These are phyloP conservation scores for Vireo griseus DNA, from an alignment of 2,797 vertebrate genomes.

Conservation along the genomic window DNA sequence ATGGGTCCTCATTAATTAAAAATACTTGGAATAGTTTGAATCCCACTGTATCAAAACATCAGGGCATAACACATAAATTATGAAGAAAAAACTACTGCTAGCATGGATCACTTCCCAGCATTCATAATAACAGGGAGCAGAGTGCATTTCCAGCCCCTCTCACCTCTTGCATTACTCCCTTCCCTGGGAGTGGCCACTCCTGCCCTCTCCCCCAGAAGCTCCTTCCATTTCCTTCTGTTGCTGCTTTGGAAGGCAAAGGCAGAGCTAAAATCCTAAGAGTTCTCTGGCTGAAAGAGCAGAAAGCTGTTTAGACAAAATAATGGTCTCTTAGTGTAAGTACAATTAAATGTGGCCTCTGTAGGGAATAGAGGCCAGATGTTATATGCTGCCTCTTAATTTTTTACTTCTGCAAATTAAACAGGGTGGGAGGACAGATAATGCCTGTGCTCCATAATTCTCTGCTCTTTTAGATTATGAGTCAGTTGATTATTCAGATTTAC, in stretches of 20 bases:
- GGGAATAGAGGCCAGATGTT: neutral
- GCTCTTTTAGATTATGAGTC: neutral
- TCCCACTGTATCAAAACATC: neutral
- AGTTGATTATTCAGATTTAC: neutral
- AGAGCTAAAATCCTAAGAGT: neutral
- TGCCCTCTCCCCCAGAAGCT: neutral
- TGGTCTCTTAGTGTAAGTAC: neutral
- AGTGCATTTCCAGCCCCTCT: neutral
- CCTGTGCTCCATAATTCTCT: neutral
- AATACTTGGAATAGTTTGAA: slow-evolving; percentile 5
- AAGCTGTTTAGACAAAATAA: neutral
- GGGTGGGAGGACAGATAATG: neutral
- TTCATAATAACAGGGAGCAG: neutral
- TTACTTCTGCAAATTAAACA: neutral
- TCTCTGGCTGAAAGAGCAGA: neutral
- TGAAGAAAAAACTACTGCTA: neutral
- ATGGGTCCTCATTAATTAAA: neutral
- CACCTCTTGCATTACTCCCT: neutral
- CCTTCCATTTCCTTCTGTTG: neutral
- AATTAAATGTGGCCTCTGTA: neutral
- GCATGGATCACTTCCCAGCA: neutral
- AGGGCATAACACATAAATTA: neutral
- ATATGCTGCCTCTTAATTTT: neutral
- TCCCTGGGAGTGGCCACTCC: neutral
- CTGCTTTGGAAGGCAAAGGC: neutral